Conservation (phyloP, 2,888 invertebrate genomes). For the Plemyria rubiginata region DNA sequence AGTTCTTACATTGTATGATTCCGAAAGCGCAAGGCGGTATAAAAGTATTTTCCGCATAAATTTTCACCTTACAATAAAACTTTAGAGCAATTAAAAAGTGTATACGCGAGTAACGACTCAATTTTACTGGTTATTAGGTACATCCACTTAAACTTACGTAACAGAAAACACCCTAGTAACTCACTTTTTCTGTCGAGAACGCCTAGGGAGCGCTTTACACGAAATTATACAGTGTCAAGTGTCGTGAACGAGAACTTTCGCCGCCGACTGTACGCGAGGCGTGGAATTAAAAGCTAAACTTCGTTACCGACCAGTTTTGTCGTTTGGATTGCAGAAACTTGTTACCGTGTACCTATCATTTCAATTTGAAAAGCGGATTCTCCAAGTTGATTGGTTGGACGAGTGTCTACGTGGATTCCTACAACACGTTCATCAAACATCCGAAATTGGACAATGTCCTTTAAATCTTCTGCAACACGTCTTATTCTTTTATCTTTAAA, state of each 20-base stretch:
- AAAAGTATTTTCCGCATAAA: not conserved
- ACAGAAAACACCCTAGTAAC: constrained; percentile 22
- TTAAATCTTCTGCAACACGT: not conserved
- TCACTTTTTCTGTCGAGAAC: constrained; percentile 18
- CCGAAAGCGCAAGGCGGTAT: not conserved
- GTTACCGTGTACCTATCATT: constrained; percentile 79
- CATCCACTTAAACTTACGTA: constrained; percentile 18
- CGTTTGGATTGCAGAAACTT: constrained; percentile 80
- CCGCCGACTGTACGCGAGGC: constrained; percentile 48
- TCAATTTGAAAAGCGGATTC: constrained; percentile 81
- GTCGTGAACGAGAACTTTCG: constrained; percentile 33
- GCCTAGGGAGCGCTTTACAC: constrained; percentile 19
- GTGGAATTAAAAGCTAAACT: constrained; percentile 80
- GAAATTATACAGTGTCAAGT: constrained; percentile 27
- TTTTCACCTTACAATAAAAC: not conserved
- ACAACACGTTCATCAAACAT: constrained; percentile 20
- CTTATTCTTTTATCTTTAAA: not conserved
- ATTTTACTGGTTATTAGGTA: constrained; percentile 15
- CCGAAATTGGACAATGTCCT: constrained; percentile 18
- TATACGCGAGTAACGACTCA: constrained; percentile 13
- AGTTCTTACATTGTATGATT: not conserved
- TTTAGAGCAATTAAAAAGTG: constrained; percentile 6
- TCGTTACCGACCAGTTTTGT: constrained; percentile 78
- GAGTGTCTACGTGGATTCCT: constrained; percentile 25
- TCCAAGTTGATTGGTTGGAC: constrained; percentile 75